A percentile compares a stretch with the other conserved stretches of the same genome.
Conservation (phyloP, 2,888 invertebrate species). For the Dasysyrphus tricinctus region DNA sequence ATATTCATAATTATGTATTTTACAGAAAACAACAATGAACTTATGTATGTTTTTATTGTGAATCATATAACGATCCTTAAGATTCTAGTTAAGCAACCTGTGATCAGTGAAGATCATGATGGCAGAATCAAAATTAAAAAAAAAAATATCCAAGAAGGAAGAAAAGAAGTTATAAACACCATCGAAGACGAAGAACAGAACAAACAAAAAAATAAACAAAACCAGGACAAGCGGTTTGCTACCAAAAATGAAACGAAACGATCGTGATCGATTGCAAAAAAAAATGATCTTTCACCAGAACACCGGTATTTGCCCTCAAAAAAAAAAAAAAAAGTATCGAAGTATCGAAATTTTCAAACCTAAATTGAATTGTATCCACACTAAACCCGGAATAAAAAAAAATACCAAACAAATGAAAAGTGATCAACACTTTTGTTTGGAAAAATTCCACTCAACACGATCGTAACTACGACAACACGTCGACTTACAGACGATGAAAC, state of each 20-base stretch:
- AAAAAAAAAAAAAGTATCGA: not conserved
- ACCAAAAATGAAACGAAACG: constrained; percentile 44
- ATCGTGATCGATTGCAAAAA: constrained; percentile 57
- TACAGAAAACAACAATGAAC: not conserved
- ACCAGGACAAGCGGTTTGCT: constrained; percentile 33
- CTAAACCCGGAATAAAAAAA: constrained; percentile 15
- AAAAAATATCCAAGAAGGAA: not conserved
- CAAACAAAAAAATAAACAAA: constrained; percentile 34
- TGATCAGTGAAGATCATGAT: constrained; percentile 23
- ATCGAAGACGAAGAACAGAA: constrained; percentile 16
- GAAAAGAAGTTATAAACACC: constrained; percentile 32
- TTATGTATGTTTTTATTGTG: not conserved
- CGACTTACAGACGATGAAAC: not conserved
- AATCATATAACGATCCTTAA: not conserved
- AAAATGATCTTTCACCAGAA: constrained; percentile 53
- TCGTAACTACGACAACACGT: not conserved
- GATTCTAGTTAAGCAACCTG: constrained; percentile 49
- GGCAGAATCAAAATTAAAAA: constrained; percentile 3
- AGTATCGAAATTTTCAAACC: constrained; percentile 17
- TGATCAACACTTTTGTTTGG: constrained; percentile 9
- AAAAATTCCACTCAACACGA: constrained; percentile 51
- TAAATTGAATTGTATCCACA: constrained; percentile 44
- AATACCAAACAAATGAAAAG: constrained; percentile 9
- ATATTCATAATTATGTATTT: not conserved
- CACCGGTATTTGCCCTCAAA: constrained; percentile 61